Evolutionary conservation across 2,797 vertebrate species (phyloP), one percentile per base, ranked within the genome.

Genomic region (Coracias cyanogaster): DNA sequence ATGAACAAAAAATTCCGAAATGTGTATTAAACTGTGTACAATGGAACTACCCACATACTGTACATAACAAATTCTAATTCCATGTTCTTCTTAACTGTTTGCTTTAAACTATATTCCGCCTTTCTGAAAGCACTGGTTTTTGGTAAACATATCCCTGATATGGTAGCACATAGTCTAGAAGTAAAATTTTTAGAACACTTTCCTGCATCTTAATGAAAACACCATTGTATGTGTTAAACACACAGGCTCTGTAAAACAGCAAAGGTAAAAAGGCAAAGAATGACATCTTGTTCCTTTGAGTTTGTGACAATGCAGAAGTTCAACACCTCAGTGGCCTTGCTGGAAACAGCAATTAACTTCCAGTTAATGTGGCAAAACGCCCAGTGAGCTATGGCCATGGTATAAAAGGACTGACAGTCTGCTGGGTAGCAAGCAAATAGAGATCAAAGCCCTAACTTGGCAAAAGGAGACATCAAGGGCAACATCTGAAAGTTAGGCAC

Each of bases 281-380:
- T 22, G 41, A 35, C 46, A 55, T 61, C 57, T 67, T 0, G 0
- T 78, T 92, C 79, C 51, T 79, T 91, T 31, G 61, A 48, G 49
- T 81, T 61, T 58, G 69, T 91, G 69, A 74, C 66, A 46, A 52
- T 78, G 65, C 43, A 41, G 6, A 83, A 90, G 71, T 96, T 90
- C 16, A 70, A 24, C 66, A 86, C 74, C 71, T 82, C 81, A 60
- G n/a, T 73, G 79, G 86, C 64, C 86, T 87, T 86, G 45, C 51
- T 93, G 31, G 45, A 87, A 90, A 67, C 28, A 51, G 83, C 94
- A 94, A 95, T 92, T 96, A 95, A 90, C 80, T 94, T 88, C 66
- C 77, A 86, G 15, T 90, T 96, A 88, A 81, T 13, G 35, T 81
- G 89, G 89, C 70, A 79, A 88, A 82, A 52, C 79, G 87, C 87